phyloP scores from a whole-genome alignment of 2,888 invertebrate genomes.

The Cacoxenus indagator region DNA sequence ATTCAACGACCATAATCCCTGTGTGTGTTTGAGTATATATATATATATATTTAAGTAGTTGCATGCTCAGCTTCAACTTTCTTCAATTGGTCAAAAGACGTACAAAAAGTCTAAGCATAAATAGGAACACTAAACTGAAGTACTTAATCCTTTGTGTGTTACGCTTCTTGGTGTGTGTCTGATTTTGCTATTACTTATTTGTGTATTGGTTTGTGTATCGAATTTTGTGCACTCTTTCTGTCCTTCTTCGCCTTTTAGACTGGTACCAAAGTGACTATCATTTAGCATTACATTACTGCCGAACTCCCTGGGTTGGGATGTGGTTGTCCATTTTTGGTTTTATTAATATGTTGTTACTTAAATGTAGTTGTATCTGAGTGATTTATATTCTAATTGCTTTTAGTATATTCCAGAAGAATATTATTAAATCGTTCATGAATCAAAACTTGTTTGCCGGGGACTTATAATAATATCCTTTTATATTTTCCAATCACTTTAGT shows the following conservation, averaged over 20 bases:
- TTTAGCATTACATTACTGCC: constrained; percentile 19
- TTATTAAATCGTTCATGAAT: no score
- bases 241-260: no score
- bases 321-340: background rate
- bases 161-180: constrained; percentile 13
- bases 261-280: no score
- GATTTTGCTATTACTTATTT: background rate
- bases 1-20: constrained; percentile 43
- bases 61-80: background rate
- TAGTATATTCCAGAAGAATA: no score
- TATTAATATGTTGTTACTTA: background rate
- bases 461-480: no score
- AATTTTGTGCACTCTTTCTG: background rate
- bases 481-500: no score
- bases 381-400: background rate
- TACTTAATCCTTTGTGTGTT: constrained; percentile 36
- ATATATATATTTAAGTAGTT: background rate
- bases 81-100: background rate
- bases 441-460: background rate
- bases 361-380: background rate
- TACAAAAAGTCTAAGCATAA: background rate
- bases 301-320: constrained; percentile 5
- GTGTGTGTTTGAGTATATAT: background rate
- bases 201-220: background rate
- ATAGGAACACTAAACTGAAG: constrained; percentile 20